Evolutionary conservation across 2,113 vertebrate genomes (phyloP).

Genomic region (Nematolebias whitei): DNA sequence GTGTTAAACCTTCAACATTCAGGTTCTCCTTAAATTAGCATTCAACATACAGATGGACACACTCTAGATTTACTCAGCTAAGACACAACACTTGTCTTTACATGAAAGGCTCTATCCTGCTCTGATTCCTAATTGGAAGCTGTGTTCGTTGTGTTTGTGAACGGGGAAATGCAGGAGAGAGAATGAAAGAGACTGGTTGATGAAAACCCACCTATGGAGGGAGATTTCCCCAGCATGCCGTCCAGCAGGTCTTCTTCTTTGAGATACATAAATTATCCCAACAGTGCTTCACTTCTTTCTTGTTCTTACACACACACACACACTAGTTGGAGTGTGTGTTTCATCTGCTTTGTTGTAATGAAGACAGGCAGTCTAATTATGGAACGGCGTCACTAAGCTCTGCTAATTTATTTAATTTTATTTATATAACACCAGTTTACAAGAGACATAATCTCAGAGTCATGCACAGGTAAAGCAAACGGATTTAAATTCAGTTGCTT

Average conservation of each 20-base stretch:
- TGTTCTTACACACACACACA: constrained; percentile 4
- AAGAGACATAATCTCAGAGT: neutral
- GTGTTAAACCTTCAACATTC: constrained; percentile 29
- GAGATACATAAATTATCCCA: constrained; percentile 61
- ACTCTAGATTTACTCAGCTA: neutral
- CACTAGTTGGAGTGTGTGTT: constrained; percentile 24
- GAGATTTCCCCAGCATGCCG: constrained; percentile 50
- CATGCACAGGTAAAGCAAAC: neutral
- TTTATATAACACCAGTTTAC: neutral
- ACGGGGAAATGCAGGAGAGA: constrained; percentile 32
- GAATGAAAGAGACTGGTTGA: constrained; percentile 78
- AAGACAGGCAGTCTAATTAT: constrained; percentile 53
- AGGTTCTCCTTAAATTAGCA: constrained; percentile 36
- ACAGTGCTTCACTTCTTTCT: constrained; percentile 6
- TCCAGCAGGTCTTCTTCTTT: constrained; percentile 30
- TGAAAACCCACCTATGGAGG: constrained; percentile 60
- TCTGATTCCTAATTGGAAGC: constrained; percentile 67
- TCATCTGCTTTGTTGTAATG: constrained; percentile 48
- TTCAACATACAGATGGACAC: constrained; percentile 17
- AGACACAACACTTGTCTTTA: constrained; percentile 39
- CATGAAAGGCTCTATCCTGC: constrained; percentile 56
- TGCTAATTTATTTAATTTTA: constrained; percentile 8
- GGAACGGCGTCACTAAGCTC: constrained; percentile 22
- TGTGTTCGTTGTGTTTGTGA: constrained; percentile 46
- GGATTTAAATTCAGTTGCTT: neutral